Base-by-base conservation (phyloP, 2,797 vertebrate genomes). In the Microctenopoma lineatum region DNA sequence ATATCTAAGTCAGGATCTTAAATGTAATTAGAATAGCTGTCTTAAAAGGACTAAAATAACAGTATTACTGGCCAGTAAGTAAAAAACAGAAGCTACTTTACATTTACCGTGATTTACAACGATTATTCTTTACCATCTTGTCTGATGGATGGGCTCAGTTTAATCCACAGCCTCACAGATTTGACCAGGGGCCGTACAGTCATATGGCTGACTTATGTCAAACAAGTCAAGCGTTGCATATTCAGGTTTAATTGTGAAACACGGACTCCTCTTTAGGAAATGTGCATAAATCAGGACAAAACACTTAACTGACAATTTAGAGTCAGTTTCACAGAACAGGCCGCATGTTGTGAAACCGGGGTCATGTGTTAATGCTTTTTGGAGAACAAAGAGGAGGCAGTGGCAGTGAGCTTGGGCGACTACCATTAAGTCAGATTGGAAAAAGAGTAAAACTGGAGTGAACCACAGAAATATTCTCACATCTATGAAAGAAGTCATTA, bases 291-390 rank as follows among this genome's bases (percentile, higher is more conserved):
- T 73, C 51, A 25, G 50, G 25, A 51, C 70, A 54, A 69, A 80
- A 61, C 42, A 59, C 59, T 81, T 76, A 55, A 68, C 15, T 32
- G 34, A 56, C 56, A 66, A 63, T 81, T 78, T 72, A 46, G 60
- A 69, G 54, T 77, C 41, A 11, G 5, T 73, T 63, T 75, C 44
- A 59, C 9, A 57, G 66, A 80, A 58, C 48, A 50, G 54, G 57
- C 59, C 72, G 41, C 67, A 59, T 39, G 57, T 66, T 70, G 62
- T 54, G 53, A 77, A 66, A 52, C 21, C 46, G 62, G 13, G 73
- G 77, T 86, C 73, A 59, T 70, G 75, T 74, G 67, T 82, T 76
- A 79, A 86, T 82, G 64, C 64, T 64, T 84, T 79, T 66, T 81
- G 12, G 3, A 45, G 60, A 55, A 66, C 60, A 54, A 78, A 63